Percentiles rank a stretch among this genome's conserved stretches.
Conservation (phyloP, 2,797 vertebrate genomes). For the Argentina silus region DNA sequence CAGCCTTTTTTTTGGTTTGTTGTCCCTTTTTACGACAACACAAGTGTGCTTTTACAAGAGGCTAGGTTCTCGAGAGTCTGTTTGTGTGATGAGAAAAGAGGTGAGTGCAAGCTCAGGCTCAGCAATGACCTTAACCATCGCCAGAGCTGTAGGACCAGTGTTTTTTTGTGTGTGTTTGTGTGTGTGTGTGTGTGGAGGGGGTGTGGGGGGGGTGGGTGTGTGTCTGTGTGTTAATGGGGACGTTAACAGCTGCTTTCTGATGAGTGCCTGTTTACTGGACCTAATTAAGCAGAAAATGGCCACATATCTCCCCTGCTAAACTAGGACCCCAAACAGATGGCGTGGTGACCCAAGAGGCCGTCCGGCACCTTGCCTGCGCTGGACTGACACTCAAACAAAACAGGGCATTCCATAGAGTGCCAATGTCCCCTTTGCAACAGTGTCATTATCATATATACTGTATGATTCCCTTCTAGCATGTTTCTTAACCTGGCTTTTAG, state of each 20-base stretch:
- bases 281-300: slow-evolving; percentile 81
- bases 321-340: slow-evolving; percentile 74
- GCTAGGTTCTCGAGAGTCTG: slow-evolving; percentile 34
- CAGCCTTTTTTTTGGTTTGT: slow-evolving; percentile 39
- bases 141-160: slow-evolving; percentile 29
- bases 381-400: slow-evolving; percentile 58
- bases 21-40: slow-evolving; percentile 31
- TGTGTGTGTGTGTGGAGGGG: slow-evolving; percentile 29
- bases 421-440: slow-evolving; percentile 50
- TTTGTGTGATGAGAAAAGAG: slow-evolving; percentile 49
- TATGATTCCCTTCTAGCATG: slow-evolving; percentile 24
- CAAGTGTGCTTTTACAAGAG: slow-evolving; percentile 35
- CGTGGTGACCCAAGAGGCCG: slow-evolving; percentile 64
- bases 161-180: slow-evolving; percentile 45
- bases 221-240: slow-evolving; percentile 68
- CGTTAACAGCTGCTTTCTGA: slow-evolving; percentile 81
- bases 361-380: slow-evolving; percentile 62
- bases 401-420: slow-evolving; percentile 29
- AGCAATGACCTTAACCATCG: slow-evolving; percentile 56
- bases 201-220: slow-evolving; percentile 48
- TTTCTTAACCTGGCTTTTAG: background rate
- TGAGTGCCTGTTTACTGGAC: slow-evolving; percentile 79
- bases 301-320: slow-evolving; percentile 69
- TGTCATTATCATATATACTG: slow-evolving; percentile 42
- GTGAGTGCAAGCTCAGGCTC: slow-evolving; percentile 54